Evolutionary conservation across 2,113 vertebrate genomes (phyloP), one percentile per base, ranked within the genome.

Genomic region (Lates calcarifer): DNA sequence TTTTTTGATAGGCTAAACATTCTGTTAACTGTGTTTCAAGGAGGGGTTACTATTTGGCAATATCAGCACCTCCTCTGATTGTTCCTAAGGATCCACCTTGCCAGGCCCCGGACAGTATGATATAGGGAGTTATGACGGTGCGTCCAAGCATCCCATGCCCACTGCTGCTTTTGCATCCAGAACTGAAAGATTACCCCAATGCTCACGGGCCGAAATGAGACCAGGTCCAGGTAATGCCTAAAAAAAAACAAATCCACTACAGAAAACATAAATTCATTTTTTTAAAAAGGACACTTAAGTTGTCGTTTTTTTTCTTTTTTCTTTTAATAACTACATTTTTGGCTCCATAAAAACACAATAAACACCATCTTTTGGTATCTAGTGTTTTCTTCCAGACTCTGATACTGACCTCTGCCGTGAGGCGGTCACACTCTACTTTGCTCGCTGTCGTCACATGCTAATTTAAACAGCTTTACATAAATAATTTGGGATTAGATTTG

Each of bases 61-160:
- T 95, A 77, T 92, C 95, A 0, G 92, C 94, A 1, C 84, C 94
- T 41, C 89, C 95, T 31, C 11, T 90, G 62, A 83, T 92, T 69
- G 84, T 92, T 26, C 83, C 87, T 0, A 93, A 93, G n/a, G 88
- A 87, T 41, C 95, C 94, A 0, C 87, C 17, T 39, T 41, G 0
- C 96, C 95, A 0, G 96, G 96, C 2, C 96, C 96, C 0, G 95
- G 95, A 0, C 96, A 96, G 11, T 94, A 94, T 0, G 76, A 96
- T 24, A 74, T 95, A 0, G 80, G 83, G 24, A 81, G 87, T 72
- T 89, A 80, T 45, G 3, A n/a, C 0, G 47, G 67, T 0, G 78
- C 81, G 0, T 28, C 87, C 12, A 95, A 94, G 47, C 92, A 58
- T 20, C 89, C 92, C 29, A 89, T 94, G 77, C 94, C 94, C 4